These are phyloP conservation scores for Papilio aristodemus DNA, from an alignment of 1,140 invertebrate species.

Conservation along the genomic window DNA sequence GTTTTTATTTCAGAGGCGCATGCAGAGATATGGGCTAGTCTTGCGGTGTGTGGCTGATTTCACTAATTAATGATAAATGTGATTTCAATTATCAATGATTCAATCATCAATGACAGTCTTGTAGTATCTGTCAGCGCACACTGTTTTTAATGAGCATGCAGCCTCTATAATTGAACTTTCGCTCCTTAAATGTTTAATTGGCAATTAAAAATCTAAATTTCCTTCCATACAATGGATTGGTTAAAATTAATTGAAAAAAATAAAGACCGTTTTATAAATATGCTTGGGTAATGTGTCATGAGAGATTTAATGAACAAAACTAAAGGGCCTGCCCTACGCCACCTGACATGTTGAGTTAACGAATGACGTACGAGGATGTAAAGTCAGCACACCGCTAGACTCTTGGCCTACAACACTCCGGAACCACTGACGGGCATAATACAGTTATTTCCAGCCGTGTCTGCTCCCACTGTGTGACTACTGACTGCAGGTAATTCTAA, in stretches of 20 bases:
- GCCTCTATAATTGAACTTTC: constrained; percentile 61
- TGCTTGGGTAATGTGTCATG: constrained; percentile 77
- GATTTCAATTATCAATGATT: constrained; percentile 42
- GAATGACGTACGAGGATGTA: constrained; percentile 37
- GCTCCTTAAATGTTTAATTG: neutral
- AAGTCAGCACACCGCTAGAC: constrained; percentile 66
- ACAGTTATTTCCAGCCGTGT: constrained; percentile 73
- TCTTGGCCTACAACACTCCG: constrained; percentile 77
- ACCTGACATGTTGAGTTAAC: constrained; percentile 59
- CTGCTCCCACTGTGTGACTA: constrained; percentile 35
- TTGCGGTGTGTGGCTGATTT: constrained; percentile 76
- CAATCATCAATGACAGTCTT: constrained; percentile 52
- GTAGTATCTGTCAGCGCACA: constrained; percentile 73
- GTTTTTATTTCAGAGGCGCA: constrained; percentile 79
- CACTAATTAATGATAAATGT: constrained; percentile 42
- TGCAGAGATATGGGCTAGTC: constrained; percentile 75
- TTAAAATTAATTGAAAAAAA: constrained; percentile 35
- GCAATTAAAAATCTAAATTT: neutral
- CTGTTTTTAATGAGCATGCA: constrained; percentile 72
- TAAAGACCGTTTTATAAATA: constrained; percentile 28
- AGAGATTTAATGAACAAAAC: constrained; percentile 68
- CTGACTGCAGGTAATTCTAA: constrained; percentile 61
- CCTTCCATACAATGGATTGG: neutral
- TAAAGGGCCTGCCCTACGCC: constrained; percentile 70
- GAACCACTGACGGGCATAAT: constrained; percentile 75